These are phyloP conservation scores for Eulemur coronatus DNA, from an alignment of 2,797 vertebrate species.

Conservation along the genomic window DNA sequence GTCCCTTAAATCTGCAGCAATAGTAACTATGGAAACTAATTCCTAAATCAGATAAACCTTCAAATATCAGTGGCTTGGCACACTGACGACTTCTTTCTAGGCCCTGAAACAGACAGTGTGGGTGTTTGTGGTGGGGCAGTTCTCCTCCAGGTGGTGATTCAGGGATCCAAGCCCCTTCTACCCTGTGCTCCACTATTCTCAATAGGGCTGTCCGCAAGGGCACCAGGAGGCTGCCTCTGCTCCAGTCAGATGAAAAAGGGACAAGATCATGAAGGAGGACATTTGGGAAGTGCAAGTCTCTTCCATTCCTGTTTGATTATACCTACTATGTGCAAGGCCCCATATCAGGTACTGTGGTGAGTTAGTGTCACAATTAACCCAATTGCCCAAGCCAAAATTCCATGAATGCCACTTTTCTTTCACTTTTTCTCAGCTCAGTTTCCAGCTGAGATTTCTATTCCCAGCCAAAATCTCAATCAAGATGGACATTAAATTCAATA, in stretches of 20 bases:
- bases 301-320: neutral
- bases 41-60: neutral
- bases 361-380: neutral
- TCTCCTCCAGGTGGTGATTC: neutral
- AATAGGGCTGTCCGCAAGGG: neutral
- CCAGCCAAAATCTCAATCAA: neutral
- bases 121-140: too few relatives aligned
- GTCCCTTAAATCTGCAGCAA: neutral
- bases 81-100: too few relatives aligned
- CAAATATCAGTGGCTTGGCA: neutral
- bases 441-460: neutral
- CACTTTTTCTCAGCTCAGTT: neutral
- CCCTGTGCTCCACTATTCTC: too few relatives aligned
- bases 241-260: neutral
- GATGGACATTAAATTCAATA: too few relatives aligned
- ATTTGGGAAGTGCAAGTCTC: neutral
- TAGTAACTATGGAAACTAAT: neutral
- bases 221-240: too few relatives aligned
- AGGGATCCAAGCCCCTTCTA: neutral
- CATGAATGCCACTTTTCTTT: too few relatives aligned
- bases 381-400: neutral
- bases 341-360: neutral
- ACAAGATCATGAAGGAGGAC: neutral
- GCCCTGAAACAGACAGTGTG: neutral
- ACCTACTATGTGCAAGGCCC: neutral